phyloP scores from a whole-genome alignment of 1,140 invertebrate genomes.

The Drosophila tristis region DNA sequence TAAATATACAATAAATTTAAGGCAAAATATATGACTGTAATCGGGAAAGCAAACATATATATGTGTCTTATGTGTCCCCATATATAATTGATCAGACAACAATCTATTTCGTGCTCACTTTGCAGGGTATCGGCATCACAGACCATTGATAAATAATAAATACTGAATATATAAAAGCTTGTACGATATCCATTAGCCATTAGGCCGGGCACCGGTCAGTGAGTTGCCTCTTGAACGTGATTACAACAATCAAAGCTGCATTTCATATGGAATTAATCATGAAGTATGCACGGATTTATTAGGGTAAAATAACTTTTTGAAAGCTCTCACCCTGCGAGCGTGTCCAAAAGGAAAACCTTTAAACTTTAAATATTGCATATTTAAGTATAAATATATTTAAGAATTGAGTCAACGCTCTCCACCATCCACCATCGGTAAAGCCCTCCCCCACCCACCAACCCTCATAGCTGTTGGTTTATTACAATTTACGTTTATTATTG shows the following conservation, averaged over 20 bases:
- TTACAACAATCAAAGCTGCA: conserved; percentile 14
- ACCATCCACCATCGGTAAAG: conserved; percentile 3
- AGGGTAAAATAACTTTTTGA: too few species aligned
- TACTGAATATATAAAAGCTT: conserved; percentile 2
- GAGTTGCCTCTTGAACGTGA: neutral
- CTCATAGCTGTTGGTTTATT: conserved; percentile 38
- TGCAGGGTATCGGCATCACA: neutral
- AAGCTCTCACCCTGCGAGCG: too few species aligned
- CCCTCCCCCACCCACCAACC: conserved; percentile 12
- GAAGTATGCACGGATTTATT: too few species aligned
- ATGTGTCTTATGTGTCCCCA: too few species aligned
- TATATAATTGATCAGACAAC: neutral
- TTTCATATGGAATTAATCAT: too few species aligned
- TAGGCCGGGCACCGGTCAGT: neutral
- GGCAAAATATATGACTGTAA: too few species aligned
- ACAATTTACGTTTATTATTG: conserved; percentile 63
- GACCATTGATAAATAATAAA: conserved; percentile 12
- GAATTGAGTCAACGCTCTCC: neutral
- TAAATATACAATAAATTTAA: too few species aligned
- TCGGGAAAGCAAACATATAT: too few species aligned
- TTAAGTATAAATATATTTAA: neutral
- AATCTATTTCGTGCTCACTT: neutral
- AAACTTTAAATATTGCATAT: too few species aligned
- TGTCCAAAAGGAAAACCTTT: too few species aligned
- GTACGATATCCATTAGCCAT: conserved; percentile 21